Evolutionary conservation across 2,888 invertebrate genomes (phyloP).

Genomic region (Drosophila rubida): DNA sequence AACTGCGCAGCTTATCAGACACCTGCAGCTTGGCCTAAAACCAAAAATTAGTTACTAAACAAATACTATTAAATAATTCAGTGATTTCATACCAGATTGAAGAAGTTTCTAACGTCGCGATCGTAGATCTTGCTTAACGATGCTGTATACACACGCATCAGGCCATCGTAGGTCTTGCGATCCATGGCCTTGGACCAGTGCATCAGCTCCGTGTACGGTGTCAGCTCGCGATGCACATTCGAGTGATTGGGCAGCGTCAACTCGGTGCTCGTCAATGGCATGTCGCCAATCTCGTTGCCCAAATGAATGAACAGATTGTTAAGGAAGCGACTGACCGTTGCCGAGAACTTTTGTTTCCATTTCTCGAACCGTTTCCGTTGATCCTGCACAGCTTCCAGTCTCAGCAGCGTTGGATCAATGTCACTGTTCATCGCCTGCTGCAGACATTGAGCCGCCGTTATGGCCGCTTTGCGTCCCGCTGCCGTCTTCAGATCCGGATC

Average conservation of each 20-base stretch:
- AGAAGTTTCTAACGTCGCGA: constrained; percentile 88
- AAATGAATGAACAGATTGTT: constrained; percentile 98
- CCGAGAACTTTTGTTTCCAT: constrained; percentile 91
- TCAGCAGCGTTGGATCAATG: constrained; percentile 88
- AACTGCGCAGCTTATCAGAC: constrained; percentile 82
- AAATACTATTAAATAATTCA: not conserved
- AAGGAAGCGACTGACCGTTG: constrained; percentile 93
- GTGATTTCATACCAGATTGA: constrained; percentile 69
- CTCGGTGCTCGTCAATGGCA: constrained; percentile 83
- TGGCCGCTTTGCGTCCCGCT: constrained; percentile 87
- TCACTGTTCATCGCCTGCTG: constrained; percentile 90
- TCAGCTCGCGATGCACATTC: constrained; percentile 93
- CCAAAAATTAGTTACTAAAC: not conserved
- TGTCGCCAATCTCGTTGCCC: constrained; percentile 91
- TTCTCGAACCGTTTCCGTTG: constrained; percentile 92
- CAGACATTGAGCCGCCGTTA: constrained; percentile 90
- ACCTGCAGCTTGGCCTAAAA: constrained; percentile 83
- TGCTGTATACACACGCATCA: constrained; percentile 92
- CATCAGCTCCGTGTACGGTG: constrained; percentile 95
- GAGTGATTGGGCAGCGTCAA: constrained; percentile 91
- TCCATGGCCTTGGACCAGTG: constrained; percentile 96
- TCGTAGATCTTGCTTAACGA: constrained; percentile 95
- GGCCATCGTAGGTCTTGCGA: constrained; percentile 91
- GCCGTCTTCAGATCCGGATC: constrained; percentile 90
- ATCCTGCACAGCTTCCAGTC: constrained; percentile 92